These are phyloP conservation scores for Gari tellinella DNA, from an alignment of 2,888 invertebrate species.

Conservation along the genomic window DNA sequence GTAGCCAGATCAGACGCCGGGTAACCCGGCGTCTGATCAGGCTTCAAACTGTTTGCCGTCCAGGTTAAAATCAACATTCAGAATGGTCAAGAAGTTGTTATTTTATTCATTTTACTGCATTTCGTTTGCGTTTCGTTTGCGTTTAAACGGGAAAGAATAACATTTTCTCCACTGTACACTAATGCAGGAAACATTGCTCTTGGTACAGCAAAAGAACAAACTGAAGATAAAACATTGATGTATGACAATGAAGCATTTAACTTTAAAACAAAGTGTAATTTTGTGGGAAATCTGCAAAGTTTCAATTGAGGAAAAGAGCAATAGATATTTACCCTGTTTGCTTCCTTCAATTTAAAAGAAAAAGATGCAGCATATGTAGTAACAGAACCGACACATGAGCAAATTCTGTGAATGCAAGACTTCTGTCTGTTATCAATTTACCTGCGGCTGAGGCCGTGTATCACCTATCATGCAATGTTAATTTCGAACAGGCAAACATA, in stretches of 20 bases:
- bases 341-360: background rate
- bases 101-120: too few species aligned
- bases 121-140: too few species aligned
- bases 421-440: background rate
- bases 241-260: constrained; percentile 1
- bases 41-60: too few species aligned
- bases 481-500: constrained; percentile 8
- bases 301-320: background rate
- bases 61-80: too few species aligned
- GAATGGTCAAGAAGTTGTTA: too few species aligned
- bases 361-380: background rate
- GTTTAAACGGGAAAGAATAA: too few species aligned
- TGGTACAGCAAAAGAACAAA: too few species aligned
- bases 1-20: too few species aligned
- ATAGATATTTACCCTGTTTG: background rate
- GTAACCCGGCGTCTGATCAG: too few species aligned
- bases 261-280: background rate
- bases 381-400: background rate
- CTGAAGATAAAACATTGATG: too few species aligned
- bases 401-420: background rate
- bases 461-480: constrained; percentile 12
- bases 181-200: too few species aligned
- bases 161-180: too few species aligned
- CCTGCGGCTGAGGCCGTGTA: constrained; percentile 15
- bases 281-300: background rate